Conservation (phyloP, 2,888 invertebrate genomes). For the Aleiodes alternator region DNA sequence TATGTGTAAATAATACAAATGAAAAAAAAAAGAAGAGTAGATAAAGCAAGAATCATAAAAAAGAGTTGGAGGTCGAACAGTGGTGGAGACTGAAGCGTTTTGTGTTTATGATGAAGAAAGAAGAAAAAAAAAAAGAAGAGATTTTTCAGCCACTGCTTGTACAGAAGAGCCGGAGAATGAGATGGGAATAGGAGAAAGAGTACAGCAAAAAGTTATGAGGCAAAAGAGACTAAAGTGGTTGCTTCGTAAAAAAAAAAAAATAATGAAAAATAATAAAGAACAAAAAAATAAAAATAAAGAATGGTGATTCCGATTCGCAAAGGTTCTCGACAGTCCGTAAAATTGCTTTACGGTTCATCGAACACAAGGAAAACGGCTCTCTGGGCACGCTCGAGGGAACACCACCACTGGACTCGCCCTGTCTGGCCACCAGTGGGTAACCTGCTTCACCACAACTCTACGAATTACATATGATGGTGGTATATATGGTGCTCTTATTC, state of each 20-base stretch:
- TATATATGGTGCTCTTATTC: slow-evolving; percentile 30
- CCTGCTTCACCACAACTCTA: slow-evolving; percentile 54
- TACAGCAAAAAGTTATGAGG: slow-evolving; percentile 33
- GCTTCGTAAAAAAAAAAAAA: slow-evolving; percentile 48
- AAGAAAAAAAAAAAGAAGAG: neutral
- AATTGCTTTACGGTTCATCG: slow-evolving; percentile 60
- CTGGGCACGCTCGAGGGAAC: slow-evolving; percentile 56
- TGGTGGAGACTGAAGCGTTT: slow-evolving; percentile 37
- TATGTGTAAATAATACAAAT: neutral
- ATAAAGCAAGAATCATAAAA: slow-evolving; percentile 8
- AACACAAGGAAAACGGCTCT: slow-evolving; percentile 58
- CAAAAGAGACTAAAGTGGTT: slow-evolving; percentile 42
- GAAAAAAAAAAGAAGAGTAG: slow-evolving; percentile 2
- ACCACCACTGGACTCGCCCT: slow-evolving; percentile 53
- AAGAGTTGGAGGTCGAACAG: slow-evolving; percentile 17
- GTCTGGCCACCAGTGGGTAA: slow-evolving; percentile 56
- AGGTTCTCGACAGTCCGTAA: slow-evolving; percentile 61
- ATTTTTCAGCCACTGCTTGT: slow-evolving; percentile 18
- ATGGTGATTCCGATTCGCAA: slow-evolving; percentile 57
- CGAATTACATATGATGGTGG: slow-evolving; percentile 46
- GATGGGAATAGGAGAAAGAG: slow-evolving; percentile 35
- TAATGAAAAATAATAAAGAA: slow-evolving; percentile 40
- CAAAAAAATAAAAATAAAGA: slow-evolving; percentile 29
- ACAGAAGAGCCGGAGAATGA: neutral
- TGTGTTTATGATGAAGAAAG: slow-evolving; percentile 35